Conservation (phyloP, 2,113 vertebrate species). For the Cololabis saira region DNA sequence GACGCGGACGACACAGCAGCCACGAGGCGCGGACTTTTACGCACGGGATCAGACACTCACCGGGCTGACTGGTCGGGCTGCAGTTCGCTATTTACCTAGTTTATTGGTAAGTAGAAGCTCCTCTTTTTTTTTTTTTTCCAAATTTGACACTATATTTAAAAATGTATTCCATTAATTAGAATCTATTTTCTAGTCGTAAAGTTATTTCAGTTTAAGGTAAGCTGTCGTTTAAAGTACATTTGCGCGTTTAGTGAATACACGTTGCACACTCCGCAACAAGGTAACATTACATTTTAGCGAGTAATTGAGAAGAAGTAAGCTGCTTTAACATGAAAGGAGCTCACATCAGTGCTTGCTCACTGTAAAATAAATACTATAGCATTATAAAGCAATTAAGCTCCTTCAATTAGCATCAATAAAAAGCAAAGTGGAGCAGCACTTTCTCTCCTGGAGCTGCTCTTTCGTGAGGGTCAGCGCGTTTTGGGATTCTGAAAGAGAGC, state of each 20-base stretch:
- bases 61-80: neutral
- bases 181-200: neutral
- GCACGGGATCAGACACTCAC: constrained; percentile 37
- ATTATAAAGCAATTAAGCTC: constrained; percentile 82
- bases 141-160: constrained; percentile 12
- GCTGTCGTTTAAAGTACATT: constrained; percentile 26
- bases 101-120: constrained; percentile 58
- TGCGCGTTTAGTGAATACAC: constrained; percentile 19
- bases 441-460: constrained; percentile 64
- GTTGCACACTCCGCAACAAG: constrained; percentile 19
- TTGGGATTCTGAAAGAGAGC: constrained; percentile 58
- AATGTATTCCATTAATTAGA: too few species aligned
- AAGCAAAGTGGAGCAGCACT: constrained; percentile 57
- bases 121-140: neutral
- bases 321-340: constrained; percentile 60
- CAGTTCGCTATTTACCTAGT: constrained; percentile 19
- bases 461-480: constrained; percentile 68
- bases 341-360: constrained; percentile 55
- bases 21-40: constrained; percentile 52
- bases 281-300: constrained; percentile 18
- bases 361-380: constrained; percentile 69
- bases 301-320: constrained; percentile 39
- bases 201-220: constrained; percentile 16
- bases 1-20: constrained; percentile 30
- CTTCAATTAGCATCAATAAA: constrained; percentile 83